Percentiles rank a stretch among this genome's conserved stretches.
Conservation (phyloP, 2,113 vertebrate species). For the Illadopsis cleaveri region DNA sequence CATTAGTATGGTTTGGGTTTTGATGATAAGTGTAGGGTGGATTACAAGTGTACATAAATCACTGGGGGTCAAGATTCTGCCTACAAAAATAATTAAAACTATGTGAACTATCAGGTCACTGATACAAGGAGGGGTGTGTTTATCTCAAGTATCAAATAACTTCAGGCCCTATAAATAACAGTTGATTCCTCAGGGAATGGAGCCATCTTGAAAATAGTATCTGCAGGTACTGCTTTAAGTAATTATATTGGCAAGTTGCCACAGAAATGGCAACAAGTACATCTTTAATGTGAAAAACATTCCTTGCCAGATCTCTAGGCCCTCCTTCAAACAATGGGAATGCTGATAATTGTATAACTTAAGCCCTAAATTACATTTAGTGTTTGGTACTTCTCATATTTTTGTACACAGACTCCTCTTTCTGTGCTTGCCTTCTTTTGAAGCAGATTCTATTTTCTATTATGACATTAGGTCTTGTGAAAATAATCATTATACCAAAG, state of each 20-base stretch:
- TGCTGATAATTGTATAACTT: background rate
- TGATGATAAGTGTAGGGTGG: background rate
- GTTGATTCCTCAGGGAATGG: background rate
- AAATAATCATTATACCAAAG: background rate
- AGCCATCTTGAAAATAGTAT: background rate
- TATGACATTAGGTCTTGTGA: background rate
- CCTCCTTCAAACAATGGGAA: background rate
- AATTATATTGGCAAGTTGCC: background rate
- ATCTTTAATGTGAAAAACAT: background rate
- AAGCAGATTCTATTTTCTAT: background rate
- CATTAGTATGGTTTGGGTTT: background rate
- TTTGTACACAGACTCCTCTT: background rate
- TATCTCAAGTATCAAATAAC: background rate
- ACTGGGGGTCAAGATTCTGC: background rate
- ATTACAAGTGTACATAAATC: background rate
- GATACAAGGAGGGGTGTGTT: background rate
- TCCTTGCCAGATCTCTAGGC: background rate
- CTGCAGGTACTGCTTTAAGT: constrained; percentile 18
- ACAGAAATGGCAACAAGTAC: background rate
- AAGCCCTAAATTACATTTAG: background rate
- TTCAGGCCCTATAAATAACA: background rate
- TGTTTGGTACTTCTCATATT: background rate
- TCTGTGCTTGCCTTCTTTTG: background rate
- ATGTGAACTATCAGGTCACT: background rate
- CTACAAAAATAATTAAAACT: background rate